A percentile compares a stretch with the other conserved stretches of the same genome.
phyloP scores from a whole-genome alignment of 2,113 vertebrate genomes.

The Chinchilla lanigera region DNA sequence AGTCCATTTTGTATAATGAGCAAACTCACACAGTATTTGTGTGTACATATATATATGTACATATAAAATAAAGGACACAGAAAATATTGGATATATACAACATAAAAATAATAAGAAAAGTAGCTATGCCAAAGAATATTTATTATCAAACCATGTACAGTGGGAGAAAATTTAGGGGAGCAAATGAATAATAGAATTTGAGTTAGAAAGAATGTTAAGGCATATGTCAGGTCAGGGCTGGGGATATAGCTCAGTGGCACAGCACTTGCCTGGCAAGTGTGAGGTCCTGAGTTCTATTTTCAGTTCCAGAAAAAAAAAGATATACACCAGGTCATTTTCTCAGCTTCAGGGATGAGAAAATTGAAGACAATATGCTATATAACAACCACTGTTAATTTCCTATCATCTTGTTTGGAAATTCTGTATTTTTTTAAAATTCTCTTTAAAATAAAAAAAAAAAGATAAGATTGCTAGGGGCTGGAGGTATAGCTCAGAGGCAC shows the following conservation, averaged over 20 bases:
- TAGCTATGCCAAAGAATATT: conserved; percentile 15
- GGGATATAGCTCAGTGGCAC: too few relatives aligned
- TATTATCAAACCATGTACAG: conserved; percentile 40
- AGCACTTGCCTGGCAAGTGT: too few relatives aligned
- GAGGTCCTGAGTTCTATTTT: too few relatives aligned
- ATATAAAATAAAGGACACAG: background rate
- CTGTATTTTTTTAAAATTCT: too few relatives aligned
- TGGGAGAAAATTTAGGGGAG: conserved; percentile 38
- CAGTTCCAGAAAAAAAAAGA: too few relatives aligned
- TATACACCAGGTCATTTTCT: conserved; percentile 28
- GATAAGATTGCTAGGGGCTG: conserved; percentile 41
- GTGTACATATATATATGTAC: background rate
- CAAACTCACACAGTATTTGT: conserved; percentile 26
- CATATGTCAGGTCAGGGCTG: conserved; percentile 16
- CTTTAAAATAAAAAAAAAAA: background rate
- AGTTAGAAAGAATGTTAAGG: conserved; percentile 44
- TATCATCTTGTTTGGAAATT: too few relatives aligned
- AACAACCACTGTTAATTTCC: too few relatives aligned
- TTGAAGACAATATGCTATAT: conserved; percentile 14
- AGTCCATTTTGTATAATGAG: background rate
- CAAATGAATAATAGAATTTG: conserved; percentile 50
- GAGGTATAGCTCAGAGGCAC: too few relatives aligned
- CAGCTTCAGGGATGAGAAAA: conserved; percentile 68
- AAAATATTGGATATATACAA: background rate
- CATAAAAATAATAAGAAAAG: conserved; percentile 43